Percentiles rank a stretch among this genome's conserved stretches.
Conservation (phyloP, 2,888 invertebrate genomes). For the Sicus ferrugineus region DNA sequence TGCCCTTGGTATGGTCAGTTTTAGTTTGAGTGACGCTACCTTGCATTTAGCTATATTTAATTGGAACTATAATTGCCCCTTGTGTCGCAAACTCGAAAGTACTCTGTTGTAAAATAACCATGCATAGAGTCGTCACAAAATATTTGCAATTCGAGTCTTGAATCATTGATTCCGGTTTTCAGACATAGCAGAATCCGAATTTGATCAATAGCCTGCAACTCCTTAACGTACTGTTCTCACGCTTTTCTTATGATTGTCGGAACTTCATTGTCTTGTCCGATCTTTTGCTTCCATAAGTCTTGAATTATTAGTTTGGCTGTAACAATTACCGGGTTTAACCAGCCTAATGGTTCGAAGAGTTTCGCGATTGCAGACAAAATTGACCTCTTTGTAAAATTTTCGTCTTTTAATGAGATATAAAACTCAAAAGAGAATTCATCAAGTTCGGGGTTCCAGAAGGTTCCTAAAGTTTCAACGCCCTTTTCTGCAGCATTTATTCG, state of each 20-base stretch:
- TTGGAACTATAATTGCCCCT: not conserved
- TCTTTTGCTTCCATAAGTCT: not conserved
- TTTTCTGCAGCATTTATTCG: not conserved
- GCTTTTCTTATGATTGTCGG: not conserved
- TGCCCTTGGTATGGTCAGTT: conserved; percentile 8
- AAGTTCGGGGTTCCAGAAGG: conserved; percentile 27
- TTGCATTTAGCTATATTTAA: conserved; percentile 8
- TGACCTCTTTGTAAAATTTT: conserved; percentile 22
- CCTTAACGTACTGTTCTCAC: not conserved
- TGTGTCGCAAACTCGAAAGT: conserved; percentile 1
- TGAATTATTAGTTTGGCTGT: conserved; percentile 13
- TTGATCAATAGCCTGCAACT: not conserved
- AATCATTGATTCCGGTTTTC: not conserved
- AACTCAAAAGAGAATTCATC: conserved; percentile 28
- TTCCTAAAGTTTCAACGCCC: conserved; percentile 21
- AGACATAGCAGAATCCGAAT: conserved; percentile 12
- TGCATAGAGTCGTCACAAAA: conserved; percentile 17
- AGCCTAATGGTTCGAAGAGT: conserved; percentile 26
- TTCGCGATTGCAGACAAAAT: conserved; percentile 31
- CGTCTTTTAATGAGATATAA: conserved; percentile 11
- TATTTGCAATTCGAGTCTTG: conserved; percentile 6
- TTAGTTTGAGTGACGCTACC: conserved; percentile 1
- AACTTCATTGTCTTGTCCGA: conserved; percentile 1
- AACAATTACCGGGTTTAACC: not conserved
- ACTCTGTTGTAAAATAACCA: conserved; percentile 20